Conservation (phyloP, 2,113 vertebrate species). For the Bucco capensis region DNA sequence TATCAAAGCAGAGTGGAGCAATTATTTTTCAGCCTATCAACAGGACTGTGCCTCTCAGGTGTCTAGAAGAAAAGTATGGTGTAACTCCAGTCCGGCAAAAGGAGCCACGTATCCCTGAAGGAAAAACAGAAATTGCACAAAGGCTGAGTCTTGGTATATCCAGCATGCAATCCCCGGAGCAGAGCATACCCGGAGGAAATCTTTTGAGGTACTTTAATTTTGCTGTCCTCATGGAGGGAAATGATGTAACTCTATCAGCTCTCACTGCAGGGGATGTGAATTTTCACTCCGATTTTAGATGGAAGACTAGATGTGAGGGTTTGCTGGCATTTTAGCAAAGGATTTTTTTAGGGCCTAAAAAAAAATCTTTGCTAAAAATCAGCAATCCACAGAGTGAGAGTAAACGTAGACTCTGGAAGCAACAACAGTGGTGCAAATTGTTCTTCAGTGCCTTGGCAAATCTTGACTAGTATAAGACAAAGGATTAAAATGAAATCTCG, state of each 20-base stretch:
- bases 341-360: not conserved
- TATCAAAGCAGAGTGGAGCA: slow-evolving; percentile 91
- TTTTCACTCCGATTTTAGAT: not conserved
- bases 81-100: slow-evolving; percentile 49
- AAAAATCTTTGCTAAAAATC: not conserved
- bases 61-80: slow-evolving; percentile 88
- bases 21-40: slow-evolving; percentile 97
- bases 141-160: slow-evolving; percentile 85
- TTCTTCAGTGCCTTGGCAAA: not conserved
- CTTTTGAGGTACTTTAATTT: slow-evolving; percentile 81
- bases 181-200: slow-evolving; percentile 68
- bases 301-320: not conserved
- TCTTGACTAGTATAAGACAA: not conserved
- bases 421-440: not conserved
- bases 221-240: not conserved
- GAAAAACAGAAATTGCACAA: slow-evolving; percentile 73
- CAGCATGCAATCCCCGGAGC: slow-evolving; percentile 72
- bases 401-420: not conserved
- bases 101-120: slow-evolving; percentile 57
- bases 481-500: not conserved
- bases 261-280: not conserved
- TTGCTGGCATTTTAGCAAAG: not conserved
- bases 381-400: not conserved
- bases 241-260: not conserved
- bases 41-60: slow-evolving; percentile 86